These are phyloP conservation scores for Pimephales promelas DNA, from an alignment of 2,113 vertebrate genomes.

Conservation along the genomic window DNA sequence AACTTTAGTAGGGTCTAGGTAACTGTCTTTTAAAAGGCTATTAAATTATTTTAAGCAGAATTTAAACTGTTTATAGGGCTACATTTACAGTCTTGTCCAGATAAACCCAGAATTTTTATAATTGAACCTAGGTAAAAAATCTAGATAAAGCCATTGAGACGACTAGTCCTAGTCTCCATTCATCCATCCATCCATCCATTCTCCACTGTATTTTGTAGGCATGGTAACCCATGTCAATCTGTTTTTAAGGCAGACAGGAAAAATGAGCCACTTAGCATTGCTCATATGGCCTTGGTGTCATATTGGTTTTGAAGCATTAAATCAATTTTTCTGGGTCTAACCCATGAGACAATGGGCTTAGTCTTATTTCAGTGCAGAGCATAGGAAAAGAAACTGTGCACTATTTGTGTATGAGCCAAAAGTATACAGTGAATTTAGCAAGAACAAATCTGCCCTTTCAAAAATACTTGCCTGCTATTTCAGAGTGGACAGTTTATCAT, in stretches of 20 bases:
- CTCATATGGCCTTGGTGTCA: slow-evolving; percentile 5
- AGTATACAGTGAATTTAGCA: slow-evolving; percentile 61
- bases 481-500: slow-evolving; percentile 60
- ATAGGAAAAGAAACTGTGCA: slow-evolving; percentile 58
- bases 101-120: too few species aligned
- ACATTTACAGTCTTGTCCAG: too few species aligned
- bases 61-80: too few species aligned
- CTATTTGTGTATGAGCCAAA: slow-evolving; percentile 63
- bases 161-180: not conserved
- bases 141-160: not conserved
- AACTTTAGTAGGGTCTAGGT: not conserved
- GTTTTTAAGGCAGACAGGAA: not conserved
- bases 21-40: not conserved
- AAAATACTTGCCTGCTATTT: slow-evolving; percentile 60
- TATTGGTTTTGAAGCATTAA: slow-evolving; percentile 55
- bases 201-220: not conserved
- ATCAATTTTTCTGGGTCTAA: slow-evolving; percentile 47
- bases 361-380: slow-evolving; percentile 55
- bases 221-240: not conserved
- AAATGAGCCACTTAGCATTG: slow-evolving; percentile 20
- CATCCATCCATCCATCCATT: too few species aligned
- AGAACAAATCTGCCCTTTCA: slow-evolving; percentile 70
- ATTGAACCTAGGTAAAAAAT: too few species aligned
- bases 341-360: slow-evolving; percentile 33
- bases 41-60: too few species aligned